Percentiles rank a stretch among this genome's conserved stretches.
phyloP scores from a whole-genome alignment of 2,113 vertebrate genomes.

The Aegithalos caudatus region DNA sequence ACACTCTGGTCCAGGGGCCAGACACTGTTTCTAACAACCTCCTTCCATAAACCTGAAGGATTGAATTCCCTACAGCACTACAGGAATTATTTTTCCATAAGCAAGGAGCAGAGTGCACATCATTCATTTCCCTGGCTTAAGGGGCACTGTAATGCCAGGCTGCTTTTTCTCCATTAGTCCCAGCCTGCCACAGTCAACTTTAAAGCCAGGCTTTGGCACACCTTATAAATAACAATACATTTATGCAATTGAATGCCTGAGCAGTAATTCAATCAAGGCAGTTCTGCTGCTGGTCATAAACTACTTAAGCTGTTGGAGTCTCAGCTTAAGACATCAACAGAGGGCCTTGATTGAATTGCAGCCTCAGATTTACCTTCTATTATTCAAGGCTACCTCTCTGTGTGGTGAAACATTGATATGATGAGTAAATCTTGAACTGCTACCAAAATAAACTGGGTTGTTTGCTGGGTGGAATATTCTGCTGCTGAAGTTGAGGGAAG shows the following conservation, averaged over 20 bases:
- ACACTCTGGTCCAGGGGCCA: neutral
- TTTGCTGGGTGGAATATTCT: neutral
- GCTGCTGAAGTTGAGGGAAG: accelerated
- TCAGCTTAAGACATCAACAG: conserved; percentile 15
- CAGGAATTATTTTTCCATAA: conserved; percentile 26
- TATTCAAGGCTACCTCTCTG: neutral
- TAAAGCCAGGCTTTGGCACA: conserved; percentile 19
- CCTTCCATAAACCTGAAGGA: neutral
- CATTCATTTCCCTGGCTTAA: conserved; percentile 1
- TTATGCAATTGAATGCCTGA: conserved; percentile 46
- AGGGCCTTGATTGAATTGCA: conserved; percentile 33
- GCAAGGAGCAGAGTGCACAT: neutral
- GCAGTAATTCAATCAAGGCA: conserved; percentile 48
- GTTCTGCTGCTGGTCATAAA: conserved; percentile 31
- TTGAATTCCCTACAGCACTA: neutral
- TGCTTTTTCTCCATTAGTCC: conserved; percentile 38
- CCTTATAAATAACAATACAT: conserved; percentile 46
- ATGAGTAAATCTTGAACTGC: neutral
- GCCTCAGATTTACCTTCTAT: conserved; percentile 16
- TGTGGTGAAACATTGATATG: neutral
- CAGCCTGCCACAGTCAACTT: conserved; percentile 2
- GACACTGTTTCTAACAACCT: neutral
- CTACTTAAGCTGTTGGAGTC: conserved; percentile 26
- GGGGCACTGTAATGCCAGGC: neutral
- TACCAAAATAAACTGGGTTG: neutral